Evolutionary conservation across 2,888 invertebrate genomes (phyloP), one percentile per base, ranked within the genome.

Genomic region (Amphipoea lucens): DNA sequence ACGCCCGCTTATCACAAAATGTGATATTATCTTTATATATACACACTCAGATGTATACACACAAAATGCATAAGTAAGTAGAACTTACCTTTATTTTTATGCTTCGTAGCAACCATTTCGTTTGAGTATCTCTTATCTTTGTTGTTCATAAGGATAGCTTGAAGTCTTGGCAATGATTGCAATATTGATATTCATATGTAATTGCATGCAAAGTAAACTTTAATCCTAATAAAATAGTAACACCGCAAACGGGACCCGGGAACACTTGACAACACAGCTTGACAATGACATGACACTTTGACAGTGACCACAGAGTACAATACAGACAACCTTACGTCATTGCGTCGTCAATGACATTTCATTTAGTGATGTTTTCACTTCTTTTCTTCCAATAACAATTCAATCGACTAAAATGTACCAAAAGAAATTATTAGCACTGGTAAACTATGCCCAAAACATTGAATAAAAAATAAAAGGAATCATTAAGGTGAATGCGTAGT

Each of bases 31-130:
- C 48, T n/a, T 76, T 40, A 12, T 54, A 0, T 48, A 29, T 29
- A 29, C 29, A 29, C 29, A 29, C 29, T 29, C 29, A 29, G 29
- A 29, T 29, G 29, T 29, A 9, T 20, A n/a, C 1, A 78, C 4
- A 54, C 48, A 51, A 42, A 72, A 66, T 48, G 88, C 92, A 57
- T 36, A 29, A 0, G 1, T 5, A 29, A 5, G n/a, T 36, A 23
- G 23, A 70, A 70, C 23, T 78, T 82, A 89, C 95, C 94, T 93
- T 94, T 94, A 74, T 90, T 93, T 93, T 94, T 95, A 87, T 89
- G 93, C 91, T 93, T 95, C 14, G 94, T 91, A 29, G 93, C 91
- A 54, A 95, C 95, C 96, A 96, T 96, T 86, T 94, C 93, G 85
- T 89, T 92, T 7, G 90, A 81, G 68, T 82, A 84, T 71, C 23